These are phyloP conservation scores for Ashinkailepas kermadecensis DNA, from an alignment of 2,888 invertebrate species.

Conservation along the genomic window DNA sequence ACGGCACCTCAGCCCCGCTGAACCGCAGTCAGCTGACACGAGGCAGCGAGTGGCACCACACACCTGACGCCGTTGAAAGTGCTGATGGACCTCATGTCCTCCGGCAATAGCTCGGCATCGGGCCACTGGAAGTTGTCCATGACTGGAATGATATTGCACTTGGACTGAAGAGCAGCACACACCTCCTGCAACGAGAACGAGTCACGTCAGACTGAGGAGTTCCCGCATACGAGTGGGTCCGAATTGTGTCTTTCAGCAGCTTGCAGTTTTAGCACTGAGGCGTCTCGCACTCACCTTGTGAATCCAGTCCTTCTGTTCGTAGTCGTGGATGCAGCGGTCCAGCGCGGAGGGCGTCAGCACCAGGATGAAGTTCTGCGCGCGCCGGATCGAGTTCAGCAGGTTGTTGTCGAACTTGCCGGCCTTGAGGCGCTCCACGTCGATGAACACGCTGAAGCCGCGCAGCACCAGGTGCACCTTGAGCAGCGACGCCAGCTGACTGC, in stretches of 20 bases:
- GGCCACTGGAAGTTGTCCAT: conserved; percentile 98
- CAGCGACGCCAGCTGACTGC: conserved; percentile 85
- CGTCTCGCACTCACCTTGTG: conserved; percentile 62
- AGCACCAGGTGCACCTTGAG: conserved; percentile 95
- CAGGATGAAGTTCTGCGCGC: conserved; percentile 92
- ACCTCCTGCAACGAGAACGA: conserved; percentile 64
- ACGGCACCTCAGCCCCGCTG: too few relatives aligned
- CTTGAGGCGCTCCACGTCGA: conserved; percentile 93
- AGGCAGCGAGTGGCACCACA: too few relatives aligned
- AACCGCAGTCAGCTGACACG: too few relatives aligned
- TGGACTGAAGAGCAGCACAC: conserved; percentile 87
- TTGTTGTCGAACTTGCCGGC: conserved; percentile 99
- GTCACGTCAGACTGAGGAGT: neutral
- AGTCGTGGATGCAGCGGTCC: conserved; percentile 72
- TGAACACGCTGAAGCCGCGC: conserved; percentile 91
- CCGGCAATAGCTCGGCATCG: conserved; percentile 82
- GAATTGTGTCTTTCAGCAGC: too few relatives aligned
- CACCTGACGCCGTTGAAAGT: conserved; percentile 90
- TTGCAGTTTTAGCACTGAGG: too few relatives aligned
- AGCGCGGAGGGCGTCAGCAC: conserved; percentile 92
- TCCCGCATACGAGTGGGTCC: too few relatives aligned
- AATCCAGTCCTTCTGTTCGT: conserved; percentile 96
- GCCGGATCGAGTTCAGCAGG: conserved; percentile 88
- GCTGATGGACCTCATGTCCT: conserved; percentile 92
- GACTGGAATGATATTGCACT: conserved; percentile 98